Evolutionary conservation across 2,113 vertebrate species (phyloP), one percentile per base, ranked within the genome.

Genomic region (Syngnathoides biaculeatus): DNA sequence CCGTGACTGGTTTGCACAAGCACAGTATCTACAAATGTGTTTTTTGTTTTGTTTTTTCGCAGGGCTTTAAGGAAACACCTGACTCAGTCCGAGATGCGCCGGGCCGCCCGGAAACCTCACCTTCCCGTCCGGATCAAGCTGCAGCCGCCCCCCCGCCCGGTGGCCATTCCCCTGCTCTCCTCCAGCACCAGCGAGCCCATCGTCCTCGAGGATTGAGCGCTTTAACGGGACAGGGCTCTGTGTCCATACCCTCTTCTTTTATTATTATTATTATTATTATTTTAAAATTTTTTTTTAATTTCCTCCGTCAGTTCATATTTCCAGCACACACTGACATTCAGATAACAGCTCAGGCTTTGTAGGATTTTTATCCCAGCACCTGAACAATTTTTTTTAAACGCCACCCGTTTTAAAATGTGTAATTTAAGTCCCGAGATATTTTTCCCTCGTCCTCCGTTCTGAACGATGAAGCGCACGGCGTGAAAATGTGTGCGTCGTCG

Each of bases 101-200:
- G 94, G 59, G 95, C 94, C 7, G 95, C 95, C 9, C 91, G 95
- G 35, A 92, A 95, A 75, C 95, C 95, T 77, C 94, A 95, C 71
- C 81, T 95, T 73, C 92, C 93, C 0, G 92, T 97, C 73, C 92
- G 93, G 76, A 92, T 95, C 86, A 97, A 95, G 87, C 72, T 92
- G 68, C 86, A 92, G 19, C 86, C 91, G 15, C 91, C 92, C 0
- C 89, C 89, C 14, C 87, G 89, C 47, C 74, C 88, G 42, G 78
- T 93, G 64, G 83, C 93, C 14, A 62, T 91, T 62, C 80, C 94
- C 68, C 81, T 92, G 42, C 89, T 94, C 53, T 92, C 94, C 65
- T 91, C 93, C 86, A 95, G 93, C 89, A 95, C 93, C 91, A 95
- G 86, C n/a, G 95, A 97, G 75, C 94, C 95, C 80, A 97, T 97